These are phyloP conservation scores for Maniola hyperantus DNA, from an alignment of 2,888 invertebrate genomes.

Conservation along the genomic window DNA sequence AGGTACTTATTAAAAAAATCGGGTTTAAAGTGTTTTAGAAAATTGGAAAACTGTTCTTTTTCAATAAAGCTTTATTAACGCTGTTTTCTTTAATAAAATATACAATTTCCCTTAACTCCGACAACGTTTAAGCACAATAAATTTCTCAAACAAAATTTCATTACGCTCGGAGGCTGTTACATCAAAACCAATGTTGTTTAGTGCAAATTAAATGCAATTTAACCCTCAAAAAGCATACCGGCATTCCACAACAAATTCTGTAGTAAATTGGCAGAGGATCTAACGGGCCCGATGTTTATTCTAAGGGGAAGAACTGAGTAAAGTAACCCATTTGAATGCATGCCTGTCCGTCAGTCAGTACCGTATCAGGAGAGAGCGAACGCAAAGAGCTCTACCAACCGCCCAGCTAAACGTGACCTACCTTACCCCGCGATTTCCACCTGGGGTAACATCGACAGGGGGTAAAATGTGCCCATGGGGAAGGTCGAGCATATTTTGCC, in stretches of 20 bases:
- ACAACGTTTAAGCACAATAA: conserved; percentile 11
- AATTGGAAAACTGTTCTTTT: neutral
- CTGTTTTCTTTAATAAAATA: neutral
- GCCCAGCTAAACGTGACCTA: conserved; percentile 51
- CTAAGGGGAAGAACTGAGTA: conserved; percentile 72
- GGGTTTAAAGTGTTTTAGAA: neutral
- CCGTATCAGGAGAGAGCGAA: conserved; percentile 79
- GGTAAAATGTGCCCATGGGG: conserved; percentile 30
- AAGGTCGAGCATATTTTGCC: conserved; percentile 42
- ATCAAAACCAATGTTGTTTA: conserved; percentile 74
- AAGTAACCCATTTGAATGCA: conserved; percentile 90
- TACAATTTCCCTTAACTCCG: neutral
- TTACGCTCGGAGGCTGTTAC: conserved; percentile 45
- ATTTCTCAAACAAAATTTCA: conserved; percentile 37
- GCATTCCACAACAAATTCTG: conserved; percentile 80
- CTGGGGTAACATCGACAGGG: conserved; percentile 8
- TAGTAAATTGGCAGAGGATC: conserved; percentile 76
- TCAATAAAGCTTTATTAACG: neutral
- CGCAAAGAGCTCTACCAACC: conserved; percentile 64
- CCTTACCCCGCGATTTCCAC: conserved; percentile 33
- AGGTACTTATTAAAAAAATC: too few relatives aligned
- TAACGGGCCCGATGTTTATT: conserved; percentile 69
- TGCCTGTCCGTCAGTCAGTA: conserved; percentile 88
- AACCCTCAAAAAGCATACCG: conserved; percentile 77
- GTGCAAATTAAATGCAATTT: conserved; percentile 81